phyloP scores from a whole-genome alignment of 1,140 invertebrate species.

The Mamestra configurata region DNA sequence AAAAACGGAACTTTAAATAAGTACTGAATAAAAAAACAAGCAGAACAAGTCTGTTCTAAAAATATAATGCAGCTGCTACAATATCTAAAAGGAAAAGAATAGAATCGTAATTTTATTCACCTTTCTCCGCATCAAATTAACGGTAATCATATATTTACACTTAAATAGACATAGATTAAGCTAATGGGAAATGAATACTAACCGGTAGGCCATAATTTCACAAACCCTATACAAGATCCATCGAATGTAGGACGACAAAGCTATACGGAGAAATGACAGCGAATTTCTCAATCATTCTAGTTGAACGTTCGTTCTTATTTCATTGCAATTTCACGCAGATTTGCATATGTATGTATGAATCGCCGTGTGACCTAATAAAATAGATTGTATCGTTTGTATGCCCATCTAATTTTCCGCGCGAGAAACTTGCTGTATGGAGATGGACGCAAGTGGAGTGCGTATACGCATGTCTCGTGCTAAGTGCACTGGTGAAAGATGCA shows the following conservation, averaged over 20 bases:
- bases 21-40: not conserved
- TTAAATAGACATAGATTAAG: conserved; percentile 11
- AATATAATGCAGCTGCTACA: not conserved
- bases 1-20: not conserved
- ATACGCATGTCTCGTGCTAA: not conserved
- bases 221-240: conserved; percentile 8
- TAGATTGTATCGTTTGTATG: conserved; percentile 57
- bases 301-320: conserved; percentile 26
- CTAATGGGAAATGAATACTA: not conserved
- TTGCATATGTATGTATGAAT: conserved; percentile 63
- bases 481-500: not conserved
- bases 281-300: conserved; percentile 31
- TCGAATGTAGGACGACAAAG: conserved; percentile 22
- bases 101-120: not conserved
- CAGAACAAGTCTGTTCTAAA: not conserved
- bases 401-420: conserved; percentile 68
- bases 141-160: not conserved
- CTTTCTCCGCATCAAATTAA: conserved; percentile 19
- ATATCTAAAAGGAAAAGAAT: not conserved
- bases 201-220: not conserved
- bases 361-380: conserved; percentile 65
- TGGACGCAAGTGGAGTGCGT: conserved; percentile 2
- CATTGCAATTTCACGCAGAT: conserved; percentile 66
- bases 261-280: conserved; percentile 10
- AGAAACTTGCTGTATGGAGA: conserved; percentile 39